Conservation (phyloP, 2,797 vertebrate species). For the Eupleurogrammus muticus region DNA sequence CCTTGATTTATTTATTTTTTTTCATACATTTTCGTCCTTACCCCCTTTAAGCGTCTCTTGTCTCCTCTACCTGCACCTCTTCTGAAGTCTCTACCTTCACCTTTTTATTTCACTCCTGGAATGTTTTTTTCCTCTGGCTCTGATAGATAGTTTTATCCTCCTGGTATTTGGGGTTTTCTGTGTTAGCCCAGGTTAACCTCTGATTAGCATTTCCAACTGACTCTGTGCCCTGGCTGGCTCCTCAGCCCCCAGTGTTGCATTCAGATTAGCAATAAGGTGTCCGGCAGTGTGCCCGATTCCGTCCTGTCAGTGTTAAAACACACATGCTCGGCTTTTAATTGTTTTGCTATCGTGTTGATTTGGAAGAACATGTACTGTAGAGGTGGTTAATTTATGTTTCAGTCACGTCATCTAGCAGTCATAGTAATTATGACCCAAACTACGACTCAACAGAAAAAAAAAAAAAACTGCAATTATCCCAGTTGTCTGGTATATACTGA, state of each 20-base stretch:
- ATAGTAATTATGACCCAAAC: no score
- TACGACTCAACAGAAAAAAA: no score
- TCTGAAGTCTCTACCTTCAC: not conserved
- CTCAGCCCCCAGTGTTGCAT: constrained; percentile 5
- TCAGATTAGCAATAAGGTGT: constrained; percentile 13
- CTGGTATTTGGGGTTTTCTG: constrained; percentile 24
- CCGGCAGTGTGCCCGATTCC: not conserved
- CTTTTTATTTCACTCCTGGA: not conserved
- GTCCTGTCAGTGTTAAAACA: not conserved
- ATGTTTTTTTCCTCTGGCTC: not conserved
- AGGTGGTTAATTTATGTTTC: not conserved
- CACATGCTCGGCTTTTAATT: not conserved
- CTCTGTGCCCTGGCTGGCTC: constrained; percentile 20
- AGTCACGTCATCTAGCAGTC: no score
- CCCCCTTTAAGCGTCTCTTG: not conserved
- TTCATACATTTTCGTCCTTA: constrained; percentile 6
- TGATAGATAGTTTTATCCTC: constrained; percentile 7
- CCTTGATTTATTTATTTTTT: constrained; percentile 31
- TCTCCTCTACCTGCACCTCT: not conserved
- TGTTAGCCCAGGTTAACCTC: constrained; percentile 38
- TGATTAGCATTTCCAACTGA: constrained; percentile 47
- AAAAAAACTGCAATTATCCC: no score
- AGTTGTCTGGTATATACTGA: no score
- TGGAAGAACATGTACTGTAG: not conserved
- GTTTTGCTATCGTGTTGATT: not conserved